Conservation (phyloP, 2,888 invertebrate species). For the Pollenia griseotomentosa region DNA sequence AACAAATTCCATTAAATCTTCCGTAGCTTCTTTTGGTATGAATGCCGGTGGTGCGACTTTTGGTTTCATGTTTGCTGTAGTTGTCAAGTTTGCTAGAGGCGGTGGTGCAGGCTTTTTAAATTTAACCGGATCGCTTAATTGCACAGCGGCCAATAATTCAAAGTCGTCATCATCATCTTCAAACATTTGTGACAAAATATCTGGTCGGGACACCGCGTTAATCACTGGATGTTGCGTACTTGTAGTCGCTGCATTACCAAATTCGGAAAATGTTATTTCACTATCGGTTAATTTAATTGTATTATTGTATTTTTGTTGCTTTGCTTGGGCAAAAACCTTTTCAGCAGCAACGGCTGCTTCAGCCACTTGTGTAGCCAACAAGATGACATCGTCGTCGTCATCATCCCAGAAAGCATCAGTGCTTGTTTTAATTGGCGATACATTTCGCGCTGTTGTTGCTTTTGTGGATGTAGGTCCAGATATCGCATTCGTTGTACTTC, state of each 20-base stretch:
- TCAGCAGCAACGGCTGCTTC: conserved; percentile 78
- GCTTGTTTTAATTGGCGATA: conserved; percentile 53
- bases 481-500: conserved; percentile 46
- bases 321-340: conserved; percentile 24
- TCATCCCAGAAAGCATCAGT: conserved; percentile 80
- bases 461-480: not conserved
- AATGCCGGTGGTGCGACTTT: not conserved
- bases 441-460: conserved; percentile 1
- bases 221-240: conserved; percentile 78
- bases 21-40: conserved; percentile 23
- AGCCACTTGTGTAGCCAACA: conserved; percentile 82
- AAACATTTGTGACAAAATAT: conserved; percentile 77
- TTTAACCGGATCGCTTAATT: conserved; percentile 51
- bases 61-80: not conserved
- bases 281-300: conserved; percentile 69
- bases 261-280: conserved; percentile 80
- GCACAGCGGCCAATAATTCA: conserved; percentile 68
- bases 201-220: conserved; percentile 32
- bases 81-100: not conserved
- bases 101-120: conserved; percentile 70
- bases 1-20: conserved; percentile 57
- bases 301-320: conserved; percentile 4
- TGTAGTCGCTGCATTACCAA: conserved; percentile 77
- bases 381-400: conserved; percentile 82
- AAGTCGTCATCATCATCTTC: conserved; percentile 77